Percentiles rank a stretch among this genome's conserved stretches.
Evolutionary conservation across 2,797 vertebrate genomes (phyloP).

Genomic region (Danio choprae): DNA sequence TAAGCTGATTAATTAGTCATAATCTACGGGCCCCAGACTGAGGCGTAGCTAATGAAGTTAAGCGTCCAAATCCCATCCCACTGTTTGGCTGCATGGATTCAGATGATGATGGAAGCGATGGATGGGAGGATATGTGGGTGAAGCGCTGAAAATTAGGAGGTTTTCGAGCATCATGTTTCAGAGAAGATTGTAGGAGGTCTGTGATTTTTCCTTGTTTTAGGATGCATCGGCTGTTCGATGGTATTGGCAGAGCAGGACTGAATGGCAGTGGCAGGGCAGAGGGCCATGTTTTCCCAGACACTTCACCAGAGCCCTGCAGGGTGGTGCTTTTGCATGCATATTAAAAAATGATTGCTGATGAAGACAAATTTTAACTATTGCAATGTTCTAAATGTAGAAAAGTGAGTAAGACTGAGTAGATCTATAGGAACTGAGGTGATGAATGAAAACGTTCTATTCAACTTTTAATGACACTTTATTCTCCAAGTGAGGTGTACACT

Average conservation of each 20-base stretch:
- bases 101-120: constrained; percentile 49
- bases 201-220: constrained; percentile 16
- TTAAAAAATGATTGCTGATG: not conserved
- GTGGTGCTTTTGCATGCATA: not conserved
- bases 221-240: not conserved
- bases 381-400: not conserved
- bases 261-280: not conserved
- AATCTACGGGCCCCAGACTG: constrained; percentile 83
- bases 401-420: not conserved
- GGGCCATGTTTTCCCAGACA: constrained; percentile 9
- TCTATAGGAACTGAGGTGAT: not conserved
- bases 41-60: constrained; percentile 84
- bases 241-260: not conserved
- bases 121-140: not conserved
- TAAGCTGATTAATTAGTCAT: constrained; percentile 87
- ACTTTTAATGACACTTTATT: no score
- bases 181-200: not conserved
- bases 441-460: not conserved
- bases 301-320: not conserved
- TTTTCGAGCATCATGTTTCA: constrained; percentile 5
- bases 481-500: no score
- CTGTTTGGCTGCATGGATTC: constrained; percentile 64
- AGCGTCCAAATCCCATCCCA: constrained; percentile 81
- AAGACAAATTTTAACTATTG: not conserved
- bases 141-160: not conserved